Conservation (phyloP, 2,113 vertebrate genomes). For the Lichenostomus cassidix region DNA sequence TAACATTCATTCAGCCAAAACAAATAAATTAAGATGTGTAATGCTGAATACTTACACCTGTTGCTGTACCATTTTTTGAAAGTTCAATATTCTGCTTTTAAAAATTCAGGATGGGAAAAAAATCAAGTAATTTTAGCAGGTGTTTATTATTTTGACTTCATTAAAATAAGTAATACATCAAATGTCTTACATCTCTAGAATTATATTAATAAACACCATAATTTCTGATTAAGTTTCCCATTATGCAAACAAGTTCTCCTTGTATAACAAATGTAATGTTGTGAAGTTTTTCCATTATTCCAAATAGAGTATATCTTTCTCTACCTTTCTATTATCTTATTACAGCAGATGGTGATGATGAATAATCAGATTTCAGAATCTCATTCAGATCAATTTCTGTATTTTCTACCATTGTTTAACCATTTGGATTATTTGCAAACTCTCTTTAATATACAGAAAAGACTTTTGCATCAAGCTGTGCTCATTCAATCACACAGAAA, state of each 20-base stretch:
- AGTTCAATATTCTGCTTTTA: neutral
- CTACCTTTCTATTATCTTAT: slow-evolving; percentile 18
- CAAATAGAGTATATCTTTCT: neutral
- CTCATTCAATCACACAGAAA: slow-evolving; percentile 64
- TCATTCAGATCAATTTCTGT: slow-evolving; percentile 62
- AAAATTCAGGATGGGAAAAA: neutral
- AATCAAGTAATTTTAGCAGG: neutral
- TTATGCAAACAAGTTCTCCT: neutral
- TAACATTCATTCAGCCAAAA: slow-evolving; percentile 49
- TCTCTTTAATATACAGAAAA: slow-evolving; percentile 64
- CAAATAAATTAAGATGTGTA: slow-evolving; percentile 41
- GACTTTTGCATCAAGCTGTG: slow-evolving; percentile 66
- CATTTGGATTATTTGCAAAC: slow-evolving; percentile 76
- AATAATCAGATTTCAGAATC: slow-evolving; percentile 65
- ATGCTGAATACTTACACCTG: slow-evolving; percentile 55
- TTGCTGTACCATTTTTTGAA: neutral
- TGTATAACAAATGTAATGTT: neutral
- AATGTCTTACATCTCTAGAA: neutral
- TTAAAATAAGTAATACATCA: neutral
- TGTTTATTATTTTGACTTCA: slow-evolving; percentile 16
- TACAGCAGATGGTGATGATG: slow-evolving; percentile 54
- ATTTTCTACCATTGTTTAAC: slow-evolving; percentile 61
- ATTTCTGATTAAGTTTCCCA: neutral
- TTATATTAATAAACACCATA: neutral
- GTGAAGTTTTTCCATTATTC: neutral